Conservation (phyloP, 2,888 invertebrate species). For the Cryptops parisi region DNA sequence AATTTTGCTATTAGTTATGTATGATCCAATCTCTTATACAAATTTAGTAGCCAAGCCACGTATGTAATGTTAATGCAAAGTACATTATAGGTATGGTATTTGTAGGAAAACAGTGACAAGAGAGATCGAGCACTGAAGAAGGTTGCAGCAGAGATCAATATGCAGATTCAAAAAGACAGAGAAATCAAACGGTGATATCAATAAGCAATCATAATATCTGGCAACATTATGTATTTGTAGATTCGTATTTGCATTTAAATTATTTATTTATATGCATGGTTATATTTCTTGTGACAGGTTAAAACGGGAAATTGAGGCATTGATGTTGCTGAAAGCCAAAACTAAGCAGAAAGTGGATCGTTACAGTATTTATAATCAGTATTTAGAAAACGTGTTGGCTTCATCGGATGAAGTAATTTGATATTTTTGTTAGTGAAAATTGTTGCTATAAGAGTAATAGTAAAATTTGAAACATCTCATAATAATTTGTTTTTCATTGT, state of each 20-base stretch:
- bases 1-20: neutral
- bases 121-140: slow-evolving; percentile 6
- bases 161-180: slow-evolving; percentile 8
- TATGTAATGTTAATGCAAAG: no score
- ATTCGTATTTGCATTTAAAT: no score
- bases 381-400: slow-evolving; percentile 4
- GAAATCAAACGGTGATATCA: slow-evolving; percentile 5
- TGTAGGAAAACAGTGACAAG: slow-evolving; percentile 7
- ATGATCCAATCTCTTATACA: neutral
- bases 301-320: neutral
- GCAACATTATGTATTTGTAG: no score
- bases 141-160: neutral
- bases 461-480: neutral
- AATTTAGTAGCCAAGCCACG: no score
- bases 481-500: neutral
- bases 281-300: no score
- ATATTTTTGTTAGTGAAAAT: neutral
- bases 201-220: no score
- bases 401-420: slow-evolving; percentile 2
- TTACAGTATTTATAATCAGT: slow-evolving; percentile 1
- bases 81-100: no score
- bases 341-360: neutral
- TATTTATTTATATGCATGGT: no score
- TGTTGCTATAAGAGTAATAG: no score
- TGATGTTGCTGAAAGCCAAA: neutral